These are phyloP conservation scores for Symphodus melops DNA, from an alignment of 2,113 vertebrate species.

Conservation along the genomic window DNA sequence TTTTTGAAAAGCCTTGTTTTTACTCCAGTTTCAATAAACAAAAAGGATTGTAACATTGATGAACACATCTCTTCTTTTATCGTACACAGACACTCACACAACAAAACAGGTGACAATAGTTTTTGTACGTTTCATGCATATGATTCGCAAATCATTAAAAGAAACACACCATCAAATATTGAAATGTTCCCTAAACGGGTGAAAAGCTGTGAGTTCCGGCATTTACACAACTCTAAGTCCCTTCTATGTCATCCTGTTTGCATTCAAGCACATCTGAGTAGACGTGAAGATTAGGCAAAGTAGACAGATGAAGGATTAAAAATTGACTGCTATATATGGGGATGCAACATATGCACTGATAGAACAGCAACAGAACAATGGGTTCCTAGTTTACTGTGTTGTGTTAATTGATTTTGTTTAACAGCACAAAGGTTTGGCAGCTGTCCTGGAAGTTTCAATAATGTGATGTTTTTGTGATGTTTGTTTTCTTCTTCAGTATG, in stretches of 20 bases:
- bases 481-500: neutral
- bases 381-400: slow-evolving; percentile 15
- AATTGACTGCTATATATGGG: slow-evolving; percentile 28
- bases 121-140: neutral
- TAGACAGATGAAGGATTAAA: slow-evolving; percentile 24
- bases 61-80: slow-evolving; percentile 32
- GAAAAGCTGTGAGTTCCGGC: neutral
- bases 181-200: neutral
- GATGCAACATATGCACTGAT: neutral
- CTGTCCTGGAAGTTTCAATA: slow-evolving; percentile 17
- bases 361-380: slow-evolving; percentile 9
- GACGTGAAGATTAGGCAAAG: slow-evolving; percentile 46
- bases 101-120: no score
- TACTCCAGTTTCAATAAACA: no score
- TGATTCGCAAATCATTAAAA: neutral
- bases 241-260: neutral
- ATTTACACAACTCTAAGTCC: slow-evolving; percentile 4
- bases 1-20: no score
- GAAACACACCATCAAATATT: neutral
- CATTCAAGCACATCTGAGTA: slow-evolving; percentile 3
- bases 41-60: no score
- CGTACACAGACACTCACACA: slow-evolving; percentile 7
- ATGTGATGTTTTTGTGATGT: neutral
- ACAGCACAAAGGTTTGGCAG: slow-evolving; percentile 9
- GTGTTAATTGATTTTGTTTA: slow-evolving; percentile 25